A percentile compares a stretch with the other conserved stretches of the same genome.
Evolutionary conservation across 2,888 invertebrate species (phyloP).

Genomic region (Callyntrura sp.): DNA sequence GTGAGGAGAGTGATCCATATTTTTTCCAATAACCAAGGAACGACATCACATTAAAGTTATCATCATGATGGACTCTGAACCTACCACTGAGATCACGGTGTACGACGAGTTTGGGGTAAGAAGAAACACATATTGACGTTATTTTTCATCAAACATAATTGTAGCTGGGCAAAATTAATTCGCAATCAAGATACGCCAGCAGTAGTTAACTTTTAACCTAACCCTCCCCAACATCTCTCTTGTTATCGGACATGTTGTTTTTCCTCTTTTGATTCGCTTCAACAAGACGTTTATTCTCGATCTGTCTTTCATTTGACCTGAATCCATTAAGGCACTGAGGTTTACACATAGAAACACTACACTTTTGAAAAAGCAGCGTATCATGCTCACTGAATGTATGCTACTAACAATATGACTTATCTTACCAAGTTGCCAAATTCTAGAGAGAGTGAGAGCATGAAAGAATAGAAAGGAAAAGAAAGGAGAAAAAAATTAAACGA

Average conservation of each 20-base stretch:
- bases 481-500: neutral
- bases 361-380: neutral
- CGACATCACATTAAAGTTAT: constrained; percentile 14
- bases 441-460: no score
- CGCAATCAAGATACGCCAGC: constrained; percentile 16
- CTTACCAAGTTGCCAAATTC: neutral
- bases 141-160: constrained; percentile 2
- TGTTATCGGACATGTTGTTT: constrained; percentile 40
- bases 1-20: constrained; percentile 28
- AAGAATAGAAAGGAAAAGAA: neutral
- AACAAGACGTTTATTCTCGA: constrained; percentile 48
- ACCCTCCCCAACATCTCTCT: constrained; percentile 37
- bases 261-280: constrained; percentile 51
- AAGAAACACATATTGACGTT: constrained; percentile 34
- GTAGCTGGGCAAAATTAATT: neutral
- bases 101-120: constrained; percentile 77
- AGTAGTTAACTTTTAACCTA: constrained; percentile 69
- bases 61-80: constrained; percentile 74
- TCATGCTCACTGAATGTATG: neutral
- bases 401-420: neutral
- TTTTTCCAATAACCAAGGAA: constrained; percentile 1
- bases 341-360: constrained; percentile 60
- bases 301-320: constrained; percentile 75
- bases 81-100: constrained; percentile 71
- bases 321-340: constrained; percentile 1